Evolutionary conservation across 1,140 invertebrate species (phyloP).

Genomic region (Hyles vespertilio): DNA sequence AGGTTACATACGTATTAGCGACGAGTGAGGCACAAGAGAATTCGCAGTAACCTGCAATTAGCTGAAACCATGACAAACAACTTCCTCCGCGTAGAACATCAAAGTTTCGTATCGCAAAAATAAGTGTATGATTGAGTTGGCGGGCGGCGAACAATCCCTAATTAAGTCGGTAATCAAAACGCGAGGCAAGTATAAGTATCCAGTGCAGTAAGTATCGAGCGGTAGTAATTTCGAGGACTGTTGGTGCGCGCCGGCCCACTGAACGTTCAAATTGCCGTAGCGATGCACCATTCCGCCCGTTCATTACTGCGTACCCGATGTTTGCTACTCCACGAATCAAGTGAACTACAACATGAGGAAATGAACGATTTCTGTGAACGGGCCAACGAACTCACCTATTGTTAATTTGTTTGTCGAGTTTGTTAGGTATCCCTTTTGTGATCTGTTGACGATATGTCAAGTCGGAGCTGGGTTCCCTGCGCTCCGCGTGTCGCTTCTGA

Average conservation of each 20-base stretch:
- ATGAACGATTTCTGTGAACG: slow-evolving; percentile 56
- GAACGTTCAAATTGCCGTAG: slow-evolving; percentile 67
- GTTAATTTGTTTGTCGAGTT: slow-evolving; percentile 38
- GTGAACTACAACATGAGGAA: slow-evolving; percentile 50
- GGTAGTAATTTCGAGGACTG: slow-evolving; percentile 61
- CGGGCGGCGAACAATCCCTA: slow-evolving; percentile 14
- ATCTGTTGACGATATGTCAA: too few species aligned
- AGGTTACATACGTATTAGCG: too few species aligned
- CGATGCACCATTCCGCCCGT: slow-evolving; percentile 43
- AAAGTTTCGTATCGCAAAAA: not conserved
- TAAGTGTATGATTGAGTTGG: not conserved
- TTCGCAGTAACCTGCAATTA: too few species aligned
- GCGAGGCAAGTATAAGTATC: slow-evolving; percentile 17
- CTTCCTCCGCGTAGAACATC: too few species aligned
- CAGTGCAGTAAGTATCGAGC: slow-evolving; percentile 34
- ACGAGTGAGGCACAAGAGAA: too few species aligned
- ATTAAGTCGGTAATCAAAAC: slow-evolving; percentile 28
- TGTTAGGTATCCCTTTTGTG: too few species aligned
- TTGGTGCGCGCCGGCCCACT: slow-evolving; percentile 58
- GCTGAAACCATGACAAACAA: too few species aligned
- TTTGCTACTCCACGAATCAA: slow-evolving; percentile 63
- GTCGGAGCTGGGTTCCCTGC: too few species aligned
- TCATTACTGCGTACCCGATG: slow-evolving; percentile 48
- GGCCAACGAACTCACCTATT: slow-evolving; percentile 19
- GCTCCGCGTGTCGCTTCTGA: too few species aligned